Base-by-base conservation (phyloP, 2,888 invertebrate genomes). In the Tortricodes alternella region DNA sequence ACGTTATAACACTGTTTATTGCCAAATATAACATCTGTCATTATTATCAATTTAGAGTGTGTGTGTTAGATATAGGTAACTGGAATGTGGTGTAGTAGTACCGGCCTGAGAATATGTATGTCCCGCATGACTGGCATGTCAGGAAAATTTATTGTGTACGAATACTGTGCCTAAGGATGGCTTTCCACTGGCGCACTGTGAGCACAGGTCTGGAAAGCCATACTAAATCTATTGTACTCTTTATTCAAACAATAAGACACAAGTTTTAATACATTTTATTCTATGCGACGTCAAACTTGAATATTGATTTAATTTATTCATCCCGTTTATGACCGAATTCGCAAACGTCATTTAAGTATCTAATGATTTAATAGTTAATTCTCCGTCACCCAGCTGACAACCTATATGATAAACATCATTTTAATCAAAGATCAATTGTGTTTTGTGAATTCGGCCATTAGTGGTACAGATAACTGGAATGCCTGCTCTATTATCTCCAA, bases 71-170 rank as follows among this genome's bases (percentile, higher is more conserved):
- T 27, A 3, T n/a, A 27, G 27, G 27, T 8, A 8, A 34, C 57
- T 60, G 61, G 65, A 70, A 73, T 73, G 69, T 62, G 41, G 51
- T 37, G 61, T 72, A 70, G 65, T 65, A 53, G 64, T 66, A 62
- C 58, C 53, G 59, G 62, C 62, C 55, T 60, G 44, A 61, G 46
- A 61, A 59, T 62, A 60, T 53, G n/a, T 21, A 11, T 56, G 57
- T 58, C 65, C 62, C 67, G 82, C 83, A 81, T 80, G 83, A 63
- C 38, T 68, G 70, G 80, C 76, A 77, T 79, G 76, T 74, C 67
- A 75, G 69, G 68, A 72, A 49, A 67, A 62, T 60, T 46, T 29
- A 66, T 62, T 70, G 66, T 65, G 65, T 72, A 65, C 63, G 62
- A 63, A 67, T 59, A 65, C 65, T 67, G 67, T 38, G 66, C 72